Base-by-base conservation (phyloP, 2,113 vertebrate species). In the Regulus satrapa region DNA sequence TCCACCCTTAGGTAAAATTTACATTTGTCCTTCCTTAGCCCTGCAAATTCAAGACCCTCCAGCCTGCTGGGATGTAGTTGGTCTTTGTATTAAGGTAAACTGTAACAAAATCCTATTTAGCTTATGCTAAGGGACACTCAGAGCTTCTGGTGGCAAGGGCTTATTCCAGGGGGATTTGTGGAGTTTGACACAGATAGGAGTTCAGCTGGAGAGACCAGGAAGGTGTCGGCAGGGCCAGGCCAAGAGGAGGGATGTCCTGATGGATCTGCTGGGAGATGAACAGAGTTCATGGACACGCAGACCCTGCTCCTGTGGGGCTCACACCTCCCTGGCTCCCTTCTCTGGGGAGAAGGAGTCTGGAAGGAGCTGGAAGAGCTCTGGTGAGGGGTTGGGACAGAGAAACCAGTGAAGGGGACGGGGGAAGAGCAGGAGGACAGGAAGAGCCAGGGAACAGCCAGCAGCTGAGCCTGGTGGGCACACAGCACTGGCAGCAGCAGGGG, bases 81-180 rank as follows among this genome's bases (percentile, higher is more conserved):
- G 51, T 56, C 76, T 71, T 55, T 81, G 92, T 15, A 69, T 69
- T 67, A 94, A 89, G 76, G 77, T 49, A 87, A 95, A 92, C 24
- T 80, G 62, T 56, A 59, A 59, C 34, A 63, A 89, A 92, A 92
- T 64, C 69, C 92, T 78, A 51, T 67, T 85, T 88, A 82, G 52
- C n/a, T 84, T 34, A 21, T 36, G 81, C 20, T 31, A 5, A 1
- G 69, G 62, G n/a, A 48, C 43, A 63, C 67, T 40, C 56, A 63
- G 77, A 89, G 77, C 84, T 89, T 40, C 72, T 40, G 9, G 59
- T 54, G 68, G 63, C 55, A 52, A 56, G 45, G 20, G 48, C 52
- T 77, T 81, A 62, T 75, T 92, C 34, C 87, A 67, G 81, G 36
- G 40, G 43, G 61, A 84, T 93, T 56, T 59, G 55, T 71, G 58